A percentile compares a stretch with the other conserved stretches of the same genome.
These are phyloP conservation scores for Epicauta chinensis DNA, from an alignment of 1,140 invertebrate genomes.

Conservation along the genomic window DNA sequence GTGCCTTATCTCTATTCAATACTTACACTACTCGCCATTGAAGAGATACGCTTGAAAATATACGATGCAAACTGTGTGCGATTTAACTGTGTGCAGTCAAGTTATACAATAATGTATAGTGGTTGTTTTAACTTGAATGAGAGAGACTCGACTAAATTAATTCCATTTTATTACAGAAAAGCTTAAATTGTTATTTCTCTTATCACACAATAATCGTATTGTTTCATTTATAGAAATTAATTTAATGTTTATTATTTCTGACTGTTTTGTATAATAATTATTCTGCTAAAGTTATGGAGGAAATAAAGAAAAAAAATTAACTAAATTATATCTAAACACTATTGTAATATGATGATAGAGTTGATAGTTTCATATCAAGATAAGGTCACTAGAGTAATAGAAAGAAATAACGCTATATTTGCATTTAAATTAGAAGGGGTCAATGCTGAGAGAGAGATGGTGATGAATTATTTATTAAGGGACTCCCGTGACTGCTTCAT, in stretches of 20 bases:
- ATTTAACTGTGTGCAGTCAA: background rate
- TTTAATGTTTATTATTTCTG: too few species aligned
- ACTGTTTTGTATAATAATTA: too few species aligned
- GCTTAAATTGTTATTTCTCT: background rate
- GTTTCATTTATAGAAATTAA: too few species aligned
- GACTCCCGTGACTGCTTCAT: conserved; percentile 13
- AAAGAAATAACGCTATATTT: conserved; percentile 14
- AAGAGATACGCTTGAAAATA: background rate
- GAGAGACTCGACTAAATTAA: too few species aligned
- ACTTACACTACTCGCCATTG: too few species aligned
- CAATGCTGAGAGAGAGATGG: background rate
- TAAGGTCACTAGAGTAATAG: conserved; percentile 13
- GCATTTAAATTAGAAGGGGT: conserved; percentile 19
- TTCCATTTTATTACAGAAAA: background rate
- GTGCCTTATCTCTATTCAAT: too few species aligned
- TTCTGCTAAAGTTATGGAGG: too few species aligned
- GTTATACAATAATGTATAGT: background rate
- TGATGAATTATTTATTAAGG: conserved; percentile 18
- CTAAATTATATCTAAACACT: too few species aligned
- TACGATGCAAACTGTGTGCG: background rate
- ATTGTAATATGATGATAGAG: too few species aligned
- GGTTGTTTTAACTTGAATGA: too few species aligned
- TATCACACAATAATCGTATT: background rate
- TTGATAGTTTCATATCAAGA: too few species aligned
- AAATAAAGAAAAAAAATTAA: too few species aligned